phyloP scores from a whole-genome alignment of 1,140 invertebrate genomes.

The Drosophila serrata region DNA sequence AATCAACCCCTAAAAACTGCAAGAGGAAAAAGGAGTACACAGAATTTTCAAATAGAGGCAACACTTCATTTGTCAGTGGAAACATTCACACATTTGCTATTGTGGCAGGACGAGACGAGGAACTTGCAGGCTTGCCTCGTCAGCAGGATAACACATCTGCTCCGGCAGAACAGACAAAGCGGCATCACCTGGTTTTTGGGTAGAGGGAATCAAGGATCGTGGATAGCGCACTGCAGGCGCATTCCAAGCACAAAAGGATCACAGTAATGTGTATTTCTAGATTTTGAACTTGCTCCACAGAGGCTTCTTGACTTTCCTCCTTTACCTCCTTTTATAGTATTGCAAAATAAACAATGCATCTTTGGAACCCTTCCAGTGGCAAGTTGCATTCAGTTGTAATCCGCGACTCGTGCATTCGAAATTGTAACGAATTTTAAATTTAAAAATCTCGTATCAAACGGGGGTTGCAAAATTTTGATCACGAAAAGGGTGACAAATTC shows the following conservation, averaged over 20 bases:
- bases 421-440: slow-evolving; percentile 76
- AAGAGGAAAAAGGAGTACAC: slow-evolving; percentile 32
- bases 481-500: slow-evolving; percentile 39
- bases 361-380: slow-evolving; percentile 53
- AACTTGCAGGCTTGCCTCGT: slow-evolving; percentile 31
- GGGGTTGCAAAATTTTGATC: slow-evolving; percentile 51
- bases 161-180: slow-evolving; percentile 31
- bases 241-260: slow-evolving; percentile 45
- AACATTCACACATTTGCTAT: slow-evolving; percentile 75
- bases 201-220: slow-evolving; percentile 22
- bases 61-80: slow-evolving; percentile 66
- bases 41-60: slow-evolving; percentile 46
- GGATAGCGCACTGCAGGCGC: slow-evolving; percentile 56
- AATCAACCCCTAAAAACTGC: slow-evolving; percentile 68
- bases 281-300: slow-evolving; percentile 44
- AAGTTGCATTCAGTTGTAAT: slow-evolving; percentile 53
- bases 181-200: slow-evolving; percentile 66
- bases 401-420: slow-evolving; percentile 68
- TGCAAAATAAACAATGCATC: slow-evolving; percentile 51
- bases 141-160: slow-evolving; percentile 66
- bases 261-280: slow-evolving; percentile 18
- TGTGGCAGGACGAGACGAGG: slow-evolving; percentile 40
- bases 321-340: slow-evolving; percentile 2
- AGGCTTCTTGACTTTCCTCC: slow-evolving; percentile 74
- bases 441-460: neutral